Evolutionary conservation across 2,888 invertebrate genomes (phyloP), one percentile per base, ranked within the genome.

Genomic region (Limnephilus auricula): DNA sequence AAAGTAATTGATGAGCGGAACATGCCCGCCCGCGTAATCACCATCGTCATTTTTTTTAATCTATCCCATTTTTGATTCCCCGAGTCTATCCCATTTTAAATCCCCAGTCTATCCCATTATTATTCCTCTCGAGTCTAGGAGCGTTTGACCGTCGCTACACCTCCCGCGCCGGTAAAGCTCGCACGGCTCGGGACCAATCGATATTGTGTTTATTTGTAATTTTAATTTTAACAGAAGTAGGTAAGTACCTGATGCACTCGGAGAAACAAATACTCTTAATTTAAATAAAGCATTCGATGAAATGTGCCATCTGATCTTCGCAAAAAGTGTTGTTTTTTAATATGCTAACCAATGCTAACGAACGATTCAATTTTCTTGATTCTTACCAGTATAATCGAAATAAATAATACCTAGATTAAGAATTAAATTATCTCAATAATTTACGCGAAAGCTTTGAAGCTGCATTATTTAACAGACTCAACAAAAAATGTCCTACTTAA

Each of bases 1-100:
- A 89, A 86, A 90, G 90, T 92, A 92, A 92, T 92, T 92, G 92
- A 92, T 92, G 92, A 92, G 92, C 88, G 92, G 92, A 90, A 92
- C 92, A 92, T 92, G 92, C 92, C 90, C 90, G 90, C 89, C 85
- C 82, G 90, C 90, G 89, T 92, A 92, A 92, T 92, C 92, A 92
- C 92, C 88, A 65, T 65, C 65, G 90, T 90, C 80, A 92, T 89
- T 90, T 90, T 86, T 89, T 82, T 86, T 50, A 86, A 86, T 86
- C 86, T 65, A 65, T 86, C 86, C 86, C 86, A 86, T 86, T 86
- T 86, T 86, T 65, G 34, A 50, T 65, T 50, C 84, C 84, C 40
- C 65, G 65, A 65, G 34, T 86, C 86, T 65, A 86, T 86, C 32
- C 86, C 86, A n/a, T 65, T 86, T 65, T 86, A 18, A 50, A 37